Percentiles rank a stretch among this genome's conserved stretches.
Conservation (phyloP, 2,797 vertebrate genomes). For the Sebastes vulpes region DNA sequence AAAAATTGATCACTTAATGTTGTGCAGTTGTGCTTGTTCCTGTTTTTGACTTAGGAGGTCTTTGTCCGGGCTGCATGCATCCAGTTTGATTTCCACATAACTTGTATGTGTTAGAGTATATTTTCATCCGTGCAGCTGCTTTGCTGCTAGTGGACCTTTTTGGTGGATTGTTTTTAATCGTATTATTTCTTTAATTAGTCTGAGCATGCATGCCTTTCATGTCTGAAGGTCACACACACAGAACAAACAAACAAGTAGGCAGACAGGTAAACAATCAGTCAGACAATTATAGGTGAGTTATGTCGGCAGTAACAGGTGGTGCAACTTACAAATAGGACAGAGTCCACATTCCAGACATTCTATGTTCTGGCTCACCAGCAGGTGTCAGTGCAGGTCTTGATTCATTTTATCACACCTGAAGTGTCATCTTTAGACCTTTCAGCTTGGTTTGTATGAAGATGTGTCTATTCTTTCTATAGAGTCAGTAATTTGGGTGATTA, state of each 20-base stretch:
- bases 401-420: background rate
- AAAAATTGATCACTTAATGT: background rate
- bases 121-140: background rate
- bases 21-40: background rate
- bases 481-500: background rate
- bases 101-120: background rate
- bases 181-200: background rate
- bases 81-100: background rate
- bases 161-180: background rate
- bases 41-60: background rate
- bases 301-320: background rate
- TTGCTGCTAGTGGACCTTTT: background rate
- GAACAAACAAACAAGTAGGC: background rate
- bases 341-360: background rate
- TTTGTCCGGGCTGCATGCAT: background rate
- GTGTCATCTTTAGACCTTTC: background rate
- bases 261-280: background rate
- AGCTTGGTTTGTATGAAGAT: background rate
- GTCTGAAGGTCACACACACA: background rate
- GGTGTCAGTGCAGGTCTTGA: constrained; percentile 74
- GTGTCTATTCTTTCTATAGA: background rate
- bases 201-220: background rate
- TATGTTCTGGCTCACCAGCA: constrained; percentile 63
- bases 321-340: background rate
- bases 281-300: background rate